Base-by-base conservation (phyloP, 1,140 invertebrate genomes). In the Tigriopus japonicus region DNA sequence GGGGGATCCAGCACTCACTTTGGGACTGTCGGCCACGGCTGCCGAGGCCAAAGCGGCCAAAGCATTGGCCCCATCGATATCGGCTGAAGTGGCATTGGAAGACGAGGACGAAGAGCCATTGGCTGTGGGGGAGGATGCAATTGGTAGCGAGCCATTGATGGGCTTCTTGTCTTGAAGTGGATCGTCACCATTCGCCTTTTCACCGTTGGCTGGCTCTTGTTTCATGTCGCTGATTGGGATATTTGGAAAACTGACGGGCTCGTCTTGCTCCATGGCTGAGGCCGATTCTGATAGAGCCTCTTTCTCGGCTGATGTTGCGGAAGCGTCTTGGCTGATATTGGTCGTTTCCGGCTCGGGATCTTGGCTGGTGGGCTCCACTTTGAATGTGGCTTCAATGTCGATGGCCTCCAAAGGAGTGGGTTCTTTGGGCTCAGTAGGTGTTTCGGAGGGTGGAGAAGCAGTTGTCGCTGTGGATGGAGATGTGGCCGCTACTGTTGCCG, bases 21-120 rank as follows among this genome's bases (percentile, higher is more conserved):
- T 49, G 60, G 62, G 35, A 13, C 61, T 67, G 17, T 69, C 77
- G 63, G 77, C 75, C 23, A 81, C 74, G 19, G 83, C 83, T 60
- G 83, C 84, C 45, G 81, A 80, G 13, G 84, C 83, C 13, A 86
- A 68, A 0, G 84, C 84, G 40, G 81, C 76, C 43, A 86, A 69
- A 58, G 72, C 69, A 63, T 72, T 64, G n/a, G 62, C 49, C 12
- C 64, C 64, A 19, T 28, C 58, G 28, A 45, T 17, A 15, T 40
- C 56, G 13, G 59, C 55, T 3, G 55, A 35, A 35, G 28, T 35
- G 28, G 28, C 28, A 9, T 35, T 35, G 28, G 28, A 35, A 35
- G 28, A 35, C 28, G 28, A 35, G 9, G 28, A 35, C 9, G 28
- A 35, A 35, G 28, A 35, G 28, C 28, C 28, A 35, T 35, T 35